Percentiles rank a stretch among this genome's conserved stretches.
These are phyloP conservation scores for Rhynchomys soricoides DNA, from an alignment of 2,113 vertebrate species.

Conservation along the genomic window DNA sequence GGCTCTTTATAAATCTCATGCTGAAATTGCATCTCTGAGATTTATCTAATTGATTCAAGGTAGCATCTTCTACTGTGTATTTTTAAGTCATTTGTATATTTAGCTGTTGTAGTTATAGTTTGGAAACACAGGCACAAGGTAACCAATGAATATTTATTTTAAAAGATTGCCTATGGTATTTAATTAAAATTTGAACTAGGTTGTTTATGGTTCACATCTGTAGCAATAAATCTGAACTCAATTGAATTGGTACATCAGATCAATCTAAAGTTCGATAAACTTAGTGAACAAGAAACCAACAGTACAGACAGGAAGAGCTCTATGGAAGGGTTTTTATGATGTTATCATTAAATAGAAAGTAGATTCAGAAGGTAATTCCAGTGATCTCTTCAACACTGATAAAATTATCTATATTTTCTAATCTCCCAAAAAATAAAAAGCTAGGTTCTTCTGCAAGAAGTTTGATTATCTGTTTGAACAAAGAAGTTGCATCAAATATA, in stretches of 20 bases:
- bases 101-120: neutral
- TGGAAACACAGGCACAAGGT: neutral
- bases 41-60: neutral
- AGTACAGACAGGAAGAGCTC: neutral
- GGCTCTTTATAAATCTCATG: neutral
- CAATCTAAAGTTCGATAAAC: conserved; percentile 37
- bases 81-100: neutral
- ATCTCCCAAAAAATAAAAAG: neutral
- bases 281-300: conserved; percentile 53
- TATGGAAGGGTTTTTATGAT: conserved; percentile 24
- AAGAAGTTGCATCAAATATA: conserved; percentile 3
- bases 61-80: neutral
- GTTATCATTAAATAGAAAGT: conserved; percentile 48
- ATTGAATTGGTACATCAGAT: conserved; percentile 29
- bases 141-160: neutral
- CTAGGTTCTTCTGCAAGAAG: neutral
- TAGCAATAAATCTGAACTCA: conserved; percentile 16
- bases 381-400: neutral
- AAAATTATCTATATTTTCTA: neutral
- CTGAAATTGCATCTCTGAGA: neutral
- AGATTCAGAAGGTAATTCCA: neutral
- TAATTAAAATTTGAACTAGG: neutral
- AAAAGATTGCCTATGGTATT: neutral
- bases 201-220: conserved; percentile 27
- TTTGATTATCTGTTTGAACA: neutral